Conservation (phyloP, 2,113 vertebrate species). For the Neopipo cinnamomea region DNA sequence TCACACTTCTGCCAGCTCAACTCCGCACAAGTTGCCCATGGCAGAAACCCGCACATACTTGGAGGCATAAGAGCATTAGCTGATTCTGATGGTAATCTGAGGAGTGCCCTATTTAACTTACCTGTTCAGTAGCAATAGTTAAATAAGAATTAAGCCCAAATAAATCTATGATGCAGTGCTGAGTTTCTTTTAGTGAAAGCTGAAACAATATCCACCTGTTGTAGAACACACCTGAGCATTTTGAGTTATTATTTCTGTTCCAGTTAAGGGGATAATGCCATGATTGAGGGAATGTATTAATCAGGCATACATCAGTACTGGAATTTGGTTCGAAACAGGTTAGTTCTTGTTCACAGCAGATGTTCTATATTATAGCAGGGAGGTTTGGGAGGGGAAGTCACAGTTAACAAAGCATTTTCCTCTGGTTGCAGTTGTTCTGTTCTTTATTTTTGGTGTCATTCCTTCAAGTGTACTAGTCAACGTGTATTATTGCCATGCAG, state of each 20-base stretch:
- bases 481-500: not conserved
- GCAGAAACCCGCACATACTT: not conserved
- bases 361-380: not conserved
- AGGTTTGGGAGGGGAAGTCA: not conserved
- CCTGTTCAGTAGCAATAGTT: not conserved
- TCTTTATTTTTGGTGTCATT: not conserved
- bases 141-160: not conserved
- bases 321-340: not conserved
- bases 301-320: not conserved
- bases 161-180: not conserved
- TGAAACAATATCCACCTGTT: not conserved
- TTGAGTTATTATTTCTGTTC: not conserved
- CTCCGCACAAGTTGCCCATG: fast-evolving
- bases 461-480: not conserved
- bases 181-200: not conserved
- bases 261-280: not conserved
- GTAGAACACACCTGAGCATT: not conserved
- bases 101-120: not conserved
- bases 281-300: not conserved
- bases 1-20: not conserved
- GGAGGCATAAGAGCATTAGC: not conserved
- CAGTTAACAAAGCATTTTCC: not conserved
- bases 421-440: not conserved
- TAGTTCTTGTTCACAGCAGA: slow-evolving; percentile 5
- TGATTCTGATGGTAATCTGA: not conserved